Percentiles rank a stretch among this genome's conserved stretches.
Evolutionary conservation across 2,888 invertebrate genomes (phyloP).

Genomic region (Lampropteryx suffumata): DNA sequence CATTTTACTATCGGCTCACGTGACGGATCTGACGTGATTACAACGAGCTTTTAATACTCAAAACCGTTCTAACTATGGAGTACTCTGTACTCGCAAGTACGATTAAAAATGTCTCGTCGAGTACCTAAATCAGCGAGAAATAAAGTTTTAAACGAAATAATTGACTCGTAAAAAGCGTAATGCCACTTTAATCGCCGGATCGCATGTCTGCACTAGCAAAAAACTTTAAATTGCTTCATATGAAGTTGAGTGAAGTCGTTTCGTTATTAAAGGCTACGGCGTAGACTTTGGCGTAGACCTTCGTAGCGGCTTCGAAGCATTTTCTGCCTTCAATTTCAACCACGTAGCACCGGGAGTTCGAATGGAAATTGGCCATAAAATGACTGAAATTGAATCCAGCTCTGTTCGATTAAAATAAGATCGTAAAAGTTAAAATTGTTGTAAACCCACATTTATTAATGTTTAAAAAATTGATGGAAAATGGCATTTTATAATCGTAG

Average conservation of each 20-base stretch:
- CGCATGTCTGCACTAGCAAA: conserved; percentile 58
- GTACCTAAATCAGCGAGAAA: conserved; percentile 31
- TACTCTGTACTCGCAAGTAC: conserved; percentile 8
- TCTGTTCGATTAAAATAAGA: no score
- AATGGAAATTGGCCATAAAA: background rate
- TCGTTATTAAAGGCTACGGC: conserved; percentile 54
- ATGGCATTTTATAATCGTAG: no score
- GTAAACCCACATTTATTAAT: no score
- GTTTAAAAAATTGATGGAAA: no score
- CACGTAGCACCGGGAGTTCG: background rate
- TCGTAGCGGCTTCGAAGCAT: conserved; percentile 12
- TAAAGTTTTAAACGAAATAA: conserved; percentile 46
- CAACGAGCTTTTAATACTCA: conserved; percentile 14
- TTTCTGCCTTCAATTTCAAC: background rate
- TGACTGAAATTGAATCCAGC: no score
- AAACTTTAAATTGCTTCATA: conserved; percentile 60
- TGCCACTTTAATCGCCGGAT: conserved; percentile 63
- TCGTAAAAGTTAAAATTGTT: no score
- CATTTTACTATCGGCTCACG: conserved; percentile 13
- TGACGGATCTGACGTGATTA: conserved; percentile 20
- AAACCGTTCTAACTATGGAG: conserved; percentile 1
- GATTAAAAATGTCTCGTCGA: conserved; percentile 30
- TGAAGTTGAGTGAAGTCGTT: conserved; percentile 52
- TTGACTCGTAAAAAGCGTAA: conserved; percentile 63
- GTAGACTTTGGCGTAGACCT: conserved; percentile 27